phyloP scores from a whole-genome alignment of 1,140 invertebrate genomes.

The Lordiphosa stackelbergi region DNA sequence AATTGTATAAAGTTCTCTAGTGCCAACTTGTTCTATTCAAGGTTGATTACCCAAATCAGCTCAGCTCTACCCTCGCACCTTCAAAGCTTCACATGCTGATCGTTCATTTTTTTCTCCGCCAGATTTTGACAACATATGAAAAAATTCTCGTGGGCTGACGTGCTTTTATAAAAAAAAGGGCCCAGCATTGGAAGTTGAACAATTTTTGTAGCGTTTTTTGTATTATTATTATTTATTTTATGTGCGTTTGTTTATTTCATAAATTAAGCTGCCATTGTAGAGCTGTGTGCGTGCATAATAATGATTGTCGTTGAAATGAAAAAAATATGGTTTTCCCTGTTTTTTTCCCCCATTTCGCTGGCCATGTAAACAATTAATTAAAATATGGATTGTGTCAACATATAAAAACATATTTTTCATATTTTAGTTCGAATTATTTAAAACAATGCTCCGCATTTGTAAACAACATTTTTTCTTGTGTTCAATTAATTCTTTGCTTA shows the following conservation, averaged over 20 bases:
- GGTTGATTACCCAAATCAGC: constrained; percentile 62
- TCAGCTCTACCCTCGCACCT: constrained; percentile 21
- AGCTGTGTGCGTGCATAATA: constrained; percentile 9
- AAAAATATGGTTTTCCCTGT: constrained; percentile 4
- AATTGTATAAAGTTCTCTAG: constrained; percentile 11
- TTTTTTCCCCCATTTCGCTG: constrained; percentile 25
- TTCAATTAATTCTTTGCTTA: constrained; percentile 10
- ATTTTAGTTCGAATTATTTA: constrained; percentile 61
- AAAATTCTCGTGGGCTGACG: constrained; percentile 46
- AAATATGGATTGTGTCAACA: constrained; percentile 28
- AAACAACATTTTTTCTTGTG: constrained; percentile 23
- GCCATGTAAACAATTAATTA: constrained; percentile 38
- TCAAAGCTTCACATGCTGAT: constrained; percentile 38
- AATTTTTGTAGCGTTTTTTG: constrained; percentile 29
- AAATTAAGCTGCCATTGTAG: constrained; percentile 55
- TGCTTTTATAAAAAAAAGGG: constrained; percentile 47
- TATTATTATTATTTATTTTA: constrained; percentile 58
- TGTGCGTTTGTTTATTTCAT: constrained; percentile 65
- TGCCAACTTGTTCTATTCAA: constrained; percentile 41
- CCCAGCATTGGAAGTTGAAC: constrained; percentile 22
- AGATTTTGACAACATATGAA: constrained; percentile 60
- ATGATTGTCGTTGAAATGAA: neutral
- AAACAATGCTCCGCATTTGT: constrained; percentile 28
- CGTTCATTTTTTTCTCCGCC: constrained; percentile 16
- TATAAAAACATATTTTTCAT: constrained; percentile 36